phyloP scores from a whole-genome alignment of 2,888 invertebrate species.

The Micoletzkya japonica region DNA sequence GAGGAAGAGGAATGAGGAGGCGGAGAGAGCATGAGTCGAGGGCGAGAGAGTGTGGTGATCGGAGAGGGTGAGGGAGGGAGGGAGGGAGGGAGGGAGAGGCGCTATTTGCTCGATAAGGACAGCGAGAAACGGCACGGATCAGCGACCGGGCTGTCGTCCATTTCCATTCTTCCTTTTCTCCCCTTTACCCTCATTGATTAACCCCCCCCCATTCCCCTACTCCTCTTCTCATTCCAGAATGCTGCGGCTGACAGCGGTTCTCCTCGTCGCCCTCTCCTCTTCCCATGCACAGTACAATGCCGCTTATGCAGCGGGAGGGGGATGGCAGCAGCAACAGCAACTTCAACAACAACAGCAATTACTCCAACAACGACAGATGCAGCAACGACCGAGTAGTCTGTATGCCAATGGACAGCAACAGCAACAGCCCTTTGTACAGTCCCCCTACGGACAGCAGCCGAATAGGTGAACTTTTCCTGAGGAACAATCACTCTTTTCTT shows the following conservation, averaged over 20 bases:
- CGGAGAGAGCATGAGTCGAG: neutral
- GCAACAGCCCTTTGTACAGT: neutral
- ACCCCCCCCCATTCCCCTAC: neutral
- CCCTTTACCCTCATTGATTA: neutral
- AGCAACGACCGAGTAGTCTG: neutral
- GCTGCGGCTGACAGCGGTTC: conserved; percentile 5
- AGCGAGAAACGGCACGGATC: conserved; percentile 22
- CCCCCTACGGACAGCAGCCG: neutral
- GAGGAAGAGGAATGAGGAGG: conserved; percentile 2
- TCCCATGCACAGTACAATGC: too few relatives aligned
- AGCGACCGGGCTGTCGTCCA: neutral
- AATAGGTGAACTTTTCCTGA: neutral
- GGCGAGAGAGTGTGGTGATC: conserved; percentile 4
- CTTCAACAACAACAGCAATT: neutral
- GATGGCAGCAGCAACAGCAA: conserved; percentile 2
- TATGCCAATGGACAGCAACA: neutral
- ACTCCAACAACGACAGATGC: neutral
- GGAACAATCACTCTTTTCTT: neutral
- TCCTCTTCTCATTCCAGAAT: neutral
- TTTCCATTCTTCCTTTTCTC: neutral
- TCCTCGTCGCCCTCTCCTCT: conserved; percentile 27
- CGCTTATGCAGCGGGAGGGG: conserved; percentile 31
- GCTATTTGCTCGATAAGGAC: conserved; percentile 28
- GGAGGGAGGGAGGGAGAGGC: neutral
- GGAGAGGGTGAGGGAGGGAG: conserved; percentile 3